Conservation (phyloP, 2,113 vertebrate genomes). For the Hymenochirus boettgeri region DNA sequence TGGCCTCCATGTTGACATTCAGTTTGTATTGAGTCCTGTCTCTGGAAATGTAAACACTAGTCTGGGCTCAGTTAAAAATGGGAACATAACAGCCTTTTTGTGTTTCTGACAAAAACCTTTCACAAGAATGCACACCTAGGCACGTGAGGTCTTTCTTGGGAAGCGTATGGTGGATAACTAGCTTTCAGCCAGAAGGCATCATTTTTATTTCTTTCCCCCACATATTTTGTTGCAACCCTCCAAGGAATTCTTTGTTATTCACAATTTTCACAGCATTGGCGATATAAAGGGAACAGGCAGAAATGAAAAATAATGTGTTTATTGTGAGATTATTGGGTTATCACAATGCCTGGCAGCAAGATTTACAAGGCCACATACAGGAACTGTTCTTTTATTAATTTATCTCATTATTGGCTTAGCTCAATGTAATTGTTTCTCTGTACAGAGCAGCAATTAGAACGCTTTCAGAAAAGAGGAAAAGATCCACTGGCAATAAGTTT, state of each 20-base stretch:
- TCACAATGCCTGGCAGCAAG: conserved; percentile 10
- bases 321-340: conserved; percentile 27
- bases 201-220: background rate
- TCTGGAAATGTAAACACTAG: too few relatives aligned
- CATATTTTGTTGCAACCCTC: background rate
- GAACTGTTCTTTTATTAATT: conserved; percentile 11
- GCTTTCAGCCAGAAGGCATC: background rate
- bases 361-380: conserved; percentile 21
- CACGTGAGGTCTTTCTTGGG: background rate
- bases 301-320: conserved; percentile 33
- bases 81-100: too few relatives aligned
- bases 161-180: background rate
- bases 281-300: conserved; percentile 12
- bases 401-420: conserved; percentile 3
- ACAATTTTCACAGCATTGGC: background rate
- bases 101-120: too few relatives aligned
- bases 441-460: background rate
- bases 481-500: too few relatives aligned
- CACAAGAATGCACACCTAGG: background rate
- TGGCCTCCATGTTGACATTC: too few relatives aligned
- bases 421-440: background rate
- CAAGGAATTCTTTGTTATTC: background rate
- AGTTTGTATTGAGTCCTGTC: too few relatives aligned
- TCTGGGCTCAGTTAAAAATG: too few relatives aligned
- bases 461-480: too few relatives aligned